phyloP scores from a whole-genome alignment of 2,113 vertebrate genomes.

The Tychaedon coryphoeus region DNA sequence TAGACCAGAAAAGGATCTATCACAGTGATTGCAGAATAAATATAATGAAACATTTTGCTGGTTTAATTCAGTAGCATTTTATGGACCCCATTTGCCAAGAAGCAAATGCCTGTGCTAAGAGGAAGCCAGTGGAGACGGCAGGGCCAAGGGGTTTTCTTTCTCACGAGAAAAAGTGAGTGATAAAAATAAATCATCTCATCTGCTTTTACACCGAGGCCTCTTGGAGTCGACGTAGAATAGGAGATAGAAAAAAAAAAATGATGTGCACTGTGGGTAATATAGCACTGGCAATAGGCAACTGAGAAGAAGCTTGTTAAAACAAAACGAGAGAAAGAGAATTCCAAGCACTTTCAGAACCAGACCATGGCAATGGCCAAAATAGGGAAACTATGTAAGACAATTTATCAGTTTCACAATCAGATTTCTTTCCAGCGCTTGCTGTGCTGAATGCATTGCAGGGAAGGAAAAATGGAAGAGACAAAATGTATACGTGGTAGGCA shows the following conservation, averaged over 20 bases:
- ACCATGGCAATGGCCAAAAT: slow-evolving; percentile 66
- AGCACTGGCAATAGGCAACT: neutral
- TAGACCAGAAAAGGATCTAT: neutral
- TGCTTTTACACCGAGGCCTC: neutral
- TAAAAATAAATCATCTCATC: slow-evolving; percentile 43
- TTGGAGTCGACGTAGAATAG: neutral
- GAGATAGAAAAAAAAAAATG: neutral
- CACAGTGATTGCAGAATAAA: neutral
- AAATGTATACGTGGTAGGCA: slow-evolving; percentile 15
- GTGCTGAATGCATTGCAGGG: slow-evolving; percentile 38
- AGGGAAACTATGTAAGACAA: slow-evolving; percentile 70
- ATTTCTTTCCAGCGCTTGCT: slow-evolving; percentile 61
- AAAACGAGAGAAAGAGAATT: slow-evolving; percentile 58
- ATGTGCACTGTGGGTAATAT: neutral
- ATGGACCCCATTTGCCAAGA: neutral
- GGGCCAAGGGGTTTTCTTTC: neutral
- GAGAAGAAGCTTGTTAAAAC: slow-evolving; percentile 47
- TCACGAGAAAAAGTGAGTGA: neutral
- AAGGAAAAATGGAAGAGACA: slow-evolving; percentile 42
- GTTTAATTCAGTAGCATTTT: slow-evolving; percentile 4
- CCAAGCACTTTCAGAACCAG: slow-evolving; percentile 59
- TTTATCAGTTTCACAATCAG: slow-evolving; percentile 70
- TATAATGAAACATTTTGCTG: neutral
- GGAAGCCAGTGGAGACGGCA: neutral
- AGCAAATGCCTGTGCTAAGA: neutral